A percentile compares a stretch with the other conserved stretches of the same genome.
Conservation (phyloP, 2,888 invertebrate genomes). For the Ctenicera cuprea region DNA sequence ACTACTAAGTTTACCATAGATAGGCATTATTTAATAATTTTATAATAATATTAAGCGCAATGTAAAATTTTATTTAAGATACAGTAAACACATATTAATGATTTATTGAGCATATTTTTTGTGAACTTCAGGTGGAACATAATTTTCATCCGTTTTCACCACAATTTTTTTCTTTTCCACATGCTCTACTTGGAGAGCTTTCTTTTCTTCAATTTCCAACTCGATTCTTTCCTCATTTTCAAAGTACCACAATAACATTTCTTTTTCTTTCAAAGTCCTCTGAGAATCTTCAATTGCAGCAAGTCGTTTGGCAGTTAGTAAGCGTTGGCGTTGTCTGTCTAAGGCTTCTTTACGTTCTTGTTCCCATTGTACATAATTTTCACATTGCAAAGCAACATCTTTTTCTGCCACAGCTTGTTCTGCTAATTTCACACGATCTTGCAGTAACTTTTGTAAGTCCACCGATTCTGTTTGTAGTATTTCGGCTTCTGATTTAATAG, state of each 20-base stretch:
- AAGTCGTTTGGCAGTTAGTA: slow-evolving; percentile 73
- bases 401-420: slow-evolving; percentile 75
- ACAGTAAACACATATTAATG: neutral
- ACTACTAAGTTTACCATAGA: too few relatives aligned
- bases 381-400: slow-evolving; percentile 77
- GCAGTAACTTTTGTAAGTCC: slow-evolving; percentile 73
- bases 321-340: slow-evolving; percentile 76
- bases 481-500: slow-evolving; percentile 60
- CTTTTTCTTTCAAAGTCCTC: slow-evolving; percentile 76
- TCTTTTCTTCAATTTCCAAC: slow-evolving; percentile 80
- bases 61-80: neutral
- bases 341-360: slow-evolving; percentile 76
- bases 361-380: slow-evolving; percentile 79
- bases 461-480: slow-evolving; percentile 55
- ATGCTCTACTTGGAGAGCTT: slow-evolving; percentile 61
- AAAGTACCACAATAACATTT: slow-evolving; percentile 86
- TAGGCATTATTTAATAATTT: neutral
- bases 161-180: neutral
- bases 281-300: slow-evolving; percentile 78
- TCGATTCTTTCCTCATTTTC: slow-evolving; percentile 87
- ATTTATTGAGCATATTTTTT: slow-evolving; percentile 29
- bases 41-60: neutral
- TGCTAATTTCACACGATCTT: slow-evolving; percentile 74
- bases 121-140: slow-evolving; percentile 82
- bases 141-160: slow-evolving; percentile 75